Base-by-base conservation (phyloP, 1,140 invertebrate genomes). In the Drosophila baimaii region DNA sequence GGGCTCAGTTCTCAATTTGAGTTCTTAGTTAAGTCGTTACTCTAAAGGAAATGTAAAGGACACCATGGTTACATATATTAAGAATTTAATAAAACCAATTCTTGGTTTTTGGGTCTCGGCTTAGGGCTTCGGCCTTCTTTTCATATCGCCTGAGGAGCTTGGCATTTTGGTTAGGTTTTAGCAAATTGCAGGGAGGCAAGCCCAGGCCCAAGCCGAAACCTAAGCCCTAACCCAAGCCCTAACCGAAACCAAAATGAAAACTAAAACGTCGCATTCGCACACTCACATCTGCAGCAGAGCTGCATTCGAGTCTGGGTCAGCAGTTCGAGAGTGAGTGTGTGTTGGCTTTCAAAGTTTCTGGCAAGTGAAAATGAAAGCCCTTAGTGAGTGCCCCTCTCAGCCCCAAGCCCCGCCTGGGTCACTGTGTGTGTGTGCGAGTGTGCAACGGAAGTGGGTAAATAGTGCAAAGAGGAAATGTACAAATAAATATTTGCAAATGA, bases 401-500 rank as follows among this genome's bases (percentile, higher is more conserved):
- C 21, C 44, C 5, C 10, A 17, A 9, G 1, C 25, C 47, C 21
- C 17, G 5, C 4, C 3, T 17, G n/a, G 51, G 23, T 25, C 10
- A 49, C 17, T 33, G 54, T 56, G 23, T 76, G 65, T 51, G 29
- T 51, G 54, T 65, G 49, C 25, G 37, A 41, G 31, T 79, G 35
- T 80, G 51, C 54, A 89, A 39, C 77, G 83, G 84, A 89, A 68
- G 64, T 80, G 80, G 72, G 84, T 77, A 89, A 86, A 86, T 73
- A 83, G 83, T 63, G 66, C 62, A 79, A 54, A 72, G 57, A 68
- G 84, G 81, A 79, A 88, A 79, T 83, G 79, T 77, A 66, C 77
- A 88, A 89, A 88, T 88, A 88, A 89, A 89, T 88, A 84, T 89
- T 83, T 89, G 59, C 79, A 86, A 86, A 82, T 82, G 83, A 82